Evolutionary conservation across 2,113 vertebrate species (phyloP).

Genomic region (Abramis brama): DNA sequence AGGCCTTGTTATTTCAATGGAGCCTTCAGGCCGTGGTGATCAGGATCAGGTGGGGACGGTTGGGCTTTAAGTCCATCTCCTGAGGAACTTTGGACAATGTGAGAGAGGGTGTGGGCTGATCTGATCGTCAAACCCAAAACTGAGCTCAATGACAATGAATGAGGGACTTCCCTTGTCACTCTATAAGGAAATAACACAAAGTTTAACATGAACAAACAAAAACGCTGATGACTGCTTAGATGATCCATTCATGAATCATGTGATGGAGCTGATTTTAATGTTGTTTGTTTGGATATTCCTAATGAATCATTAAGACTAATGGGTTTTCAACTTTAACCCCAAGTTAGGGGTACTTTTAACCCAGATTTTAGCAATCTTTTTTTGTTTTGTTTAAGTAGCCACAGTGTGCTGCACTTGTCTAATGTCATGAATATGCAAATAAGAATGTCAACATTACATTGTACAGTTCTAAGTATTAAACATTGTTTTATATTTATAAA

Average conservation of each 20-base stretch:
- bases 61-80: conserved; percentile 54
- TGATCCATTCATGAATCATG: background rate
- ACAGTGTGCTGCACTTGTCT: no score
- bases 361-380: background rate
- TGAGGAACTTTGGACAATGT: conserved; percentile 37
- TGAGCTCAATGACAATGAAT: conserved; percentile 48
- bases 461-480: background rate
- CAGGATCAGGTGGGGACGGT: conserved; percentile 50
- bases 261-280: background rate
- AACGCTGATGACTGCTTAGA: background rate
- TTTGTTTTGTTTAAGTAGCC: background rate
- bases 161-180: conserved; percentile 58
- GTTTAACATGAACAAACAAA: conserved; percentile 17
- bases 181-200: conserved; percentile 50
- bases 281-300: background rate
- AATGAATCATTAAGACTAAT: background rate
- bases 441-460: background rate
- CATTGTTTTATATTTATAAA: background rate
- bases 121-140: conserved; percentile 20
- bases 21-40: conserved; percentile 64
- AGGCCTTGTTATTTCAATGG: conserved; percentile 57
- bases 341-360: background rate
- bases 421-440: no score
- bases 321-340: background rate
- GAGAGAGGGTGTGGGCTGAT: conserved; percentile 35